Conservation (phyloP, 2,888 invertebrate genomes). For the Drosophila multiciliata region DNA sequence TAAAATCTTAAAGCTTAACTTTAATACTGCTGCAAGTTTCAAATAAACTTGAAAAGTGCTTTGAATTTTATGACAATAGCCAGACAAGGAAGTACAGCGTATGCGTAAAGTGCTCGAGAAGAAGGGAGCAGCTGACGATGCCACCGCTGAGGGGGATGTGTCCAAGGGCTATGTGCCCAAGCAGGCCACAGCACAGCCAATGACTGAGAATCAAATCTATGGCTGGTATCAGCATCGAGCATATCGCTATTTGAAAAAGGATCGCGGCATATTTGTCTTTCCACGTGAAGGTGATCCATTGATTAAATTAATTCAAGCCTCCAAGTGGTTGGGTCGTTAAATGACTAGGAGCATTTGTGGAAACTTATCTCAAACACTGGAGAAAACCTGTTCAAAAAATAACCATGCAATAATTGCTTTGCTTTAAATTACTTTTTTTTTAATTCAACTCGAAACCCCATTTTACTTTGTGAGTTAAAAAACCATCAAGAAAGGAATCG, state of each 20-base stretch:
- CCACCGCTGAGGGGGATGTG: neutral
- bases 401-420: neutral
- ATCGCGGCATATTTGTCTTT: conserved; percentile 64
- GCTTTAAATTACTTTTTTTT: neutral
- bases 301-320: conserved; percentile 43
- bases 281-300: conserved; percentile 65
- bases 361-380: neutral
- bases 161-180: conserved; percentile 39
- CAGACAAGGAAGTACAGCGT: neutral
- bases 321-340: conserved; percentile 23
- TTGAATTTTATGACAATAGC: neutral
- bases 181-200: conserved; percentile 51
- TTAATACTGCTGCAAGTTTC: too few relatives aligned
- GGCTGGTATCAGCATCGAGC: conserved; percentile 71
- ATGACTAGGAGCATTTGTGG: neutral
- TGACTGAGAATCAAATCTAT: conserved; percentile 68
- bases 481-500: too few relatives aligned
- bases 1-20: too few relatives aligned
- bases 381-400: neutral
- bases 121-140: neutral
- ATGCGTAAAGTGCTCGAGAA: conserved; percentile 46
- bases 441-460: neutral
- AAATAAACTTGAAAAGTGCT: neutral
- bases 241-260: conserved; percentile 48
- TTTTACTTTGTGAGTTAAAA: too few relatives aligned